Conservation (phyloP, 2,888 invertebrate species). For the Tineola bisselliella region DNA sequence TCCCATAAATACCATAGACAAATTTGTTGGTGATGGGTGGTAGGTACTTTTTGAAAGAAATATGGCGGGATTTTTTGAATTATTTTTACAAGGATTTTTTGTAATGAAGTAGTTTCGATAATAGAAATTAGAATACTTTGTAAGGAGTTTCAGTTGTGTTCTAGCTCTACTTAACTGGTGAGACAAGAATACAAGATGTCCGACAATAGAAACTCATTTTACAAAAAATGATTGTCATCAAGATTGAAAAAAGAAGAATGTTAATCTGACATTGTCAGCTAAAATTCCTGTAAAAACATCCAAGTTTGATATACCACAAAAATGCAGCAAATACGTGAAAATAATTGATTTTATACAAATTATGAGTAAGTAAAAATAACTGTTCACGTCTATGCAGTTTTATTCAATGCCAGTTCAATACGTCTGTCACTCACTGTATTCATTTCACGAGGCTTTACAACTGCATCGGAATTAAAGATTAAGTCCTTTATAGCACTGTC, state of each 20-base stretch:
- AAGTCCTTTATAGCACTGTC: no score
- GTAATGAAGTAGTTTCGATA: no score
- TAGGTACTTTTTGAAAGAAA: no score
- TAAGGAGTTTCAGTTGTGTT: no score
- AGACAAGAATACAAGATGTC: not conserved
- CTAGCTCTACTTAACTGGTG: no score
- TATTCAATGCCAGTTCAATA: not conserved
- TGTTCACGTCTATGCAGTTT: not conserved
- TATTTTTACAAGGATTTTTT: no score
- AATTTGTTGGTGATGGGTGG: no score
- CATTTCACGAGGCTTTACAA: not conserved
- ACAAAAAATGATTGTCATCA: conserved; percentile 31
- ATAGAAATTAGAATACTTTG: no score
- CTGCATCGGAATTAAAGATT: no score
- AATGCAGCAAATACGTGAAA: conserved; percentile 13
- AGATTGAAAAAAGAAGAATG: conserved; percentile 35
- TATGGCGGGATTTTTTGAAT: no score
- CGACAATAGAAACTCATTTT: not conserved
- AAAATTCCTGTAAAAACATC: conserved; percentile 5
- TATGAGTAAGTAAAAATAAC: conserved; percentile 43
- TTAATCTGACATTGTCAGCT: not conserved
- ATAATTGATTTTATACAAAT: conserved; percentile 24
- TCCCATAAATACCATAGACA: no score
- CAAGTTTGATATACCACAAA: not conserved
- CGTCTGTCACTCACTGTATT: conserved; percentile 1